Conservation (phyloP, 2,888 invertebrate genomes). For the Pyrrhia umbra region DNA sequence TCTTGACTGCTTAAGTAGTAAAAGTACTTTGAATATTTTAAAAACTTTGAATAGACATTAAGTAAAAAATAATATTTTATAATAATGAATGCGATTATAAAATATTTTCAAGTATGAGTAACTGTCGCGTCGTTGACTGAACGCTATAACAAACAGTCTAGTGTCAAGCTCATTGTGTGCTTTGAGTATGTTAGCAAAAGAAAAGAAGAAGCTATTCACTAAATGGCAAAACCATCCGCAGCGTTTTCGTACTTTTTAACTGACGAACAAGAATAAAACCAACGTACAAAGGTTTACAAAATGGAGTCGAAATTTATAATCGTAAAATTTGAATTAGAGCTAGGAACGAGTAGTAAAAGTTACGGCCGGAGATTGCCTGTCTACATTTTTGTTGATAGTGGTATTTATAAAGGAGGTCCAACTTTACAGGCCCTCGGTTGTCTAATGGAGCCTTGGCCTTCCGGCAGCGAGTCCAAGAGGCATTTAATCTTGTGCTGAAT, state of each 20-base stretch:
- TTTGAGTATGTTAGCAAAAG: constrained; percentile 24
- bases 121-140: constrained; percentile 14
- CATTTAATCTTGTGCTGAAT: constrained; percentile 88
- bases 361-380: constrained; percentile 55
- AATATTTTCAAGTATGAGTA: neutral
- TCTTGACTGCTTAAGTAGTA: neutral
- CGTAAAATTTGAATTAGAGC: constrained; percentile 51
- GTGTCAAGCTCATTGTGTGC: constrained; percentile 29
- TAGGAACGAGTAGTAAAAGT: constrained; percentile 52
- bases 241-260: constrained; percentile 32
- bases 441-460: constrained; percentile 84
- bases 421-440: constrained; percentile 74
- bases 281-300: constrained; percentile 25
- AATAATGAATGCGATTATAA: neutral
- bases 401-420: constrained; percentile 72
- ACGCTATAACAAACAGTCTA: constrained; percentile 28
- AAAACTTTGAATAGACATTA: neutral
- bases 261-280: constrained; percentile 39
- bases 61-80: neutral
- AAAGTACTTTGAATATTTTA: neutral
- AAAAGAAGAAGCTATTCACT: constrained; percentile 25
- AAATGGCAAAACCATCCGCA: constrained; percentile 34
- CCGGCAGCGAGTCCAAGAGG: constrained; percentile 84
- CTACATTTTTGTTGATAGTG: constrained; percentile 63
- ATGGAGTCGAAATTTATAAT: constrained; percentile 20